Evolutionary conservation across 2,888 invertebrate genomes (phyloP).

Genomic region (Nipponacmea schrenckii): DNA sequence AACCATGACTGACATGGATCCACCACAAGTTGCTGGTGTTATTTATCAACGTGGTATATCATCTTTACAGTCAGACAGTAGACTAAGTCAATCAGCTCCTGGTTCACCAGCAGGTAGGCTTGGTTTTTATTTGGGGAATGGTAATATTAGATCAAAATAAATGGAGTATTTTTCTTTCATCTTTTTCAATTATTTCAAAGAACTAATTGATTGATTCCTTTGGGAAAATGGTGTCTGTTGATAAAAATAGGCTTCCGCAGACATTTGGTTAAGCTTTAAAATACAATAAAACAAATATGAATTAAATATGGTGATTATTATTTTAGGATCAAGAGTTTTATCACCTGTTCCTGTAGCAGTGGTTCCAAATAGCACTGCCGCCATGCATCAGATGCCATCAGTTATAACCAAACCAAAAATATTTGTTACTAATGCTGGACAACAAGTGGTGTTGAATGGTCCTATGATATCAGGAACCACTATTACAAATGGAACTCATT

Average conservation of each 20-base stretch:
- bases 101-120: constrained; percentile 70
- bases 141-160: neutral
- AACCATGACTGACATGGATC: constrained; percentile 38
- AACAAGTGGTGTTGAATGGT: constrained; percentile 54
- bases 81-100: constrained; percentile 75
- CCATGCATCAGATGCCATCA: constrained; percentile 59
- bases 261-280: no score
- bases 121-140: neutral
- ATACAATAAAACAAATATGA: no score
- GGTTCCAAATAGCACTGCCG: constrained; percentile 34
- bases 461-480: constrained; percentile 40
- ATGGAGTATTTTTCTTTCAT: no score
- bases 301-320: neutral
- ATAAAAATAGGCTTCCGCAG: no score
- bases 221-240: no score
- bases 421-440: constrained; percentile 49
- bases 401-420: constrained; percentile 61
- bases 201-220: no score
- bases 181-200: no score
- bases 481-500: constrained; percentile 54
- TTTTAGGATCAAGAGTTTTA: constrained; percentile 49
- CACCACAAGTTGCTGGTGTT: constrained; percentile 14
- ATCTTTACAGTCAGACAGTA: constrained; percentile 11
- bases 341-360: constrained; percentile 48
- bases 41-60: neutral